Conservation (phyloP, 1,140 invertebrate species). For the Trachymyrmex cornetzi region DNA sequence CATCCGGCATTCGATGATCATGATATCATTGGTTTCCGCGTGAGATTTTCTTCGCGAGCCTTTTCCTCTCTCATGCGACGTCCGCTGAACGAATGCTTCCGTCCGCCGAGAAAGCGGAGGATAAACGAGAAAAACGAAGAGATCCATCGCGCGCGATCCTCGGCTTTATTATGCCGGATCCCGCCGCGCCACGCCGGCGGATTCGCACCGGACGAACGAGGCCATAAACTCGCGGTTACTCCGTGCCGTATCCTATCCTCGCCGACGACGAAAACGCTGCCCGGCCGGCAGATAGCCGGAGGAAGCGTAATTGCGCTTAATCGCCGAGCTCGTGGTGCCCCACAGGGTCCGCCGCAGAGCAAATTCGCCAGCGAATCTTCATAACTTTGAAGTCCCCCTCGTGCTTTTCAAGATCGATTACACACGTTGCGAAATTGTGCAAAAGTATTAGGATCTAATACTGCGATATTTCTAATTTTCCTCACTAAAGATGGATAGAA, state of each 20-base stretch:
- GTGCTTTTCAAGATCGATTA: not conserved
- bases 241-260: constrained; percentile 33
- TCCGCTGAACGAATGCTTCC: not conserved
- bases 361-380: constrained; percentile 10
- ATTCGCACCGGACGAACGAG: constrained; percentile 41
- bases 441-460: not conserved
- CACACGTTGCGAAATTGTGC: not conserved
- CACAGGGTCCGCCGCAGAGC: constrained; percentile 24
- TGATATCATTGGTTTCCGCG: not conserved
- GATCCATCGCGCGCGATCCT: constrained; percentile 42
- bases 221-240: constrained; percentile 48
- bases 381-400: not conserved
- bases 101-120: not conserved
- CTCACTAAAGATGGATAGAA: too few relatives aligned
- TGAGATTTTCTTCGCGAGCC: not conserved
- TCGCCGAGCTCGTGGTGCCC: constrained; percentile 30
- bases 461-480: too few relatives aligned
- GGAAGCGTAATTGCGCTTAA: constrained; percentile 62
- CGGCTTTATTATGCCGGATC: constrained; percentile 37
- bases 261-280: constrained; percentile 20
- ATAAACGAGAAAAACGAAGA: constrained; percentile 46
- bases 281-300: not conserved
- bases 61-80: not conserved
- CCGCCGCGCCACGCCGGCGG: constrained; percentile 22
- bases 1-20: constrained; percentile 15